Percentiles rank a stretch among this genome's conserved stretches.
Conservation (phyloP, 2,797 vertebrate species). For the Gallinago nigripennis region DNA sequence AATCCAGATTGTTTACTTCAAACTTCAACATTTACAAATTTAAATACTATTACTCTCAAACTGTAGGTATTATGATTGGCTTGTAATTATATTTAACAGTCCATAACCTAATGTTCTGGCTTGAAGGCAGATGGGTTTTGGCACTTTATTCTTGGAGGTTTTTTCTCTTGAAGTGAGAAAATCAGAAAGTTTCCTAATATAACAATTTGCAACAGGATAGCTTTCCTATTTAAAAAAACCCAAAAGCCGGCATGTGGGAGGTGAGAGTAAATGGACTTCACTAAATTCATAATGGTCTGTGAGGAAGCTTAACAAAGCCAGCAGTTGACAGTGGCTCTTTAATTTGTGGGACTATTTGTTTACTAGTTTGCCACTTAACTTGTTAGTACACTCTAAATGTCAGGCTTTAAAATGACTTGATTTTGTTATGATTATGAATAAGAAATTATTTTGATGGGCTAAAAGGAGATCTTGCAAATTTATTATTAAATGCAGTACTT, state of each 20-base stretch:
- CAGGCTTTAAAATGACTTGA: neutral
- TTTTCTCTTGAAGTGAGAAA: neutral
- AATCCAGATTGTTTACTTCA: neutral
- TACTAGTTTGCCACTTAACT: neutral
- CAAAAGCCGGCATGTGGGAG: accelerated
- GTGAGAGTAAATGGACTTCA: neutral
- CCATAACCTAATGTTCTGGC: neutral
- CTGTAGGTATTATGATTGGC: neutral
- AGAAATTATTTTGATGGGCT: neutral
- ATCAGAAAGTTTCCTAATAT: neutral
- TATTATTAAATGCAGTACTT: neutral
- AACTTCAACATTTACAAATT: neutral
- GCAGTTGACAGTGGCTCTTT: neutral
- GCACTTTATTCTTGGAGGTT: neutral
- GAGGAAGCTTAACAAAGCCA: neutral
- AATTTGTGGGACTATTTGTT: neutral
- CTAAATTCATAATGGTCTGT: neutral
- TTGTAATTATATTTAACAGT: neutral
- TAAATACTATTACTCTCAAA: neutral
- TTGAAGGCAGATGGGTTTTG: neutral
- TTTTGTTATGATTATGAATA: conserved; percentile 1
- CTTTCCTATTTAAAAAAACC: neutral
- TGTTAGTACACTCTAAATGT: neutral
- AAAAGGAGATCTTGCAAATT: neutral
- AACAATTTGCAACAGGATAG: neutral